Percentiles rank a stretch among this genome's conserved stretches.
Conservation (phyloP, 2,797 vertebrate species). For the Pipistrellus kuhlii region DNA sequence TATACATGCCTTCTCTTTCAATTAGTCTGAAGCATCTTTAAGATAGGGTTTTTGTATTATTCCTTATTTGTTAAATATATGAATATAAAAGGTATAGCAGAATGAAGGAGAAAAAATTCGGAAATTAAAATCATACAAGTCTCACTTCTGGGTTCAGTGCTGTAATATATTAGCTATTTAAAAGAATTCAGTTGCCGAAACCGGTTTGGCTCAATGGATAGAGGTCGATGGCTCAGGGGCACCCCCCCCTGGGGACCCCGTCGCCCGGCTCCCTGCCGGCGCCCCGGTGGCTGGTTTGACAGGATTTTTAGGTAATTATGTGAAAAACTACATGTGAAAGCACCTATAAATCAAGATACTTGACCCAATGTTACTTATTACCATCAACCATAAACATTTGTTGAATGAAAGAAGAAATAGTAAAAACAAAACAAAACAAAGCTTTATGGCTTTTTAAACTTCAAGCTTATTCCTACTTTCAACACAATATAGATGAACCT, state of each 20-base stretch:
- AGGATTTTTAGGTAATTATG: constrained; percentile 11
- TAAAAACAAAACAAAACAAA: constrained; percentile 39
- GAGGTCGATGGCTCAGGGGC: too few species aligned
- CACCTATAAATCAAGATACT: background rate
- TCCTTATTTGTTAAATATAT: constrained; percentile 26
- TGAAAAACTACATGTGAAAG: background rate
- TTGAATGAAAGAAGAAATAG: constrained; percentile 21
- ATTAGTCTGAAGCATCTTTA: background rate
- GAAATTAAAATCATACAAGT: constrained; percentile 33
- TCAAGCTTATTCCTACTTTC: constrained; percentile 42
- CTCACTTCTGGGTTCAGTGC: background rate
- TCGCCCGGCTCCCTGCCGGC: too few species aligned
- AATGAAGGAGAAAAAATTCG: constrained; percentile 26
- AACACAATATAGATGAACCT: constrained; percentile 66
- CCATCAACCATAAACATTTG: background rate
- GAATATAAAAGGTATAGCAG: background rate
- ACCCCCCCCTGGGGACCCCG: too few species aligned
- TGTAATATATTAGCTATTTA: background rate
- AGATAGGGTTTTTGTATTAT: background rate
- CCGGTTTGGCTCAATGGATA: too few species aligned
- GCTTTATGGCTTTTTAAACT: constrained; percentile 27
- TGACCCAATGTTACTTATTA: background rate
- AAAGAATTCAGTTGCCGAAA: background rate
- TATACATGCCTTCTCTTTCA: background rate
- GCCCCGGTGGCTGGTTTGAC: too few species aligned